These are phyloP conservation scores for Chroicocephalus ridibundus DNA, from an alignment of 2,113 vertebrate species.

Conservation along the genomic window DNA sequence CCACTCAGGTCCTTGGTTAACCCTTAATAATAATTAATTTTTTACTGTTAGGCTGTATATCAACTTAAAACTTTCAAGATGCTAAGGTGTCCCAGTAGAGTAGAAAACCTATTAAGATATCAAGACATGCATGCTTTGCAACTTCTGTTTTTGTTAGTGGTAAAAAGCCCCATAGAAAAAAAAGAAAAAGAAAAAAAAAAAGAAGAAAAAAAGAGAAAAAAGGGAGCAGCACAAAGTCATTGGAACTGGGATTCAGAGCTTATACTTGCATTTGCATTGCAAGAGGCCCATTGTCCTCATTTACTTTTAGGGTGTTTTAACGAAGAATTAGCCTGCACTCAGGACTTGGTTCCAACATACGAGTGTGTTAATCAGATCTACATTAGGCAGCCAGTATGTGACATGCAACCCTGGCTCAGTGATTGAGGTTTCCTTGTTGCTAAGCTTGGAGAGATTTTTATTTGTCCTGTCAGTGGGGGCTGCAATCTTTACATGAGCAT, in stretches of 20 bases:
- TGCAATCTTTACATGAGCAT: not conserved
- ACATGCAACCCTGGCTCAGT: not conserved
- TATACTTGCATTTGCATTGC: not conserved
- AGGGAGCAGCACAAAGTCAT: conserved; percentile 12
- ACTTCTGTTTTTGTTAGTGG: conserved; percentile 68
- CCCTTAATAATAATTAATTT: conserved; percentile 74
- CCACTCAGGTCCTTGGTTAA: conserved; percentile 64
- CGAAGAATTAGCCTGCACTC: not conserved
- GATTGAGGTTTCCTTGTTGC: not conserved
- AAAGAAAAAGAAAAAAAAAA: not conserved
- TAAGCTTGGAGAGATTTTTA: not conserved
- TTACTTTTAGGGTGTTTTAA: not conserved
- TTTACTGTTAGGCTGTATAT: conserved; percentile 69
- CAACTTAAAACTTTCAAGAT: conserved; percentile 75
- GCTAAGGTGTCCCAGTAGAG: conserved; percentile 59
- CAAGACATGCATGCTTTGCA: conserved; percentile 68
- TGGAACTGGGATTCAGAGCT: not conserved
- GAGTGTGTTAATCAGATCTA: not conserved
- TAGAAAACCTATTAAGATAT: conserved; percentile 74
- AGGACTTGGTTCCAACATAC: not conserved
- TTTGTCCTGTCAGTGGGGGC: not conserved
- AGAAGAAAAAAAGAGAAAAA: not conserved
- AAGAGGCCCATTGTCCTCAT: not conserved
- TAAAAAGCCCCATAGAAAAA: conserved; percentile 37
- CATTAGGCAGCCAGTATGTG: not conserved